Base-by-base conservation (phyloP, 1,140 invertebrate species). In the Spodoptera frugiperda region DNA sequence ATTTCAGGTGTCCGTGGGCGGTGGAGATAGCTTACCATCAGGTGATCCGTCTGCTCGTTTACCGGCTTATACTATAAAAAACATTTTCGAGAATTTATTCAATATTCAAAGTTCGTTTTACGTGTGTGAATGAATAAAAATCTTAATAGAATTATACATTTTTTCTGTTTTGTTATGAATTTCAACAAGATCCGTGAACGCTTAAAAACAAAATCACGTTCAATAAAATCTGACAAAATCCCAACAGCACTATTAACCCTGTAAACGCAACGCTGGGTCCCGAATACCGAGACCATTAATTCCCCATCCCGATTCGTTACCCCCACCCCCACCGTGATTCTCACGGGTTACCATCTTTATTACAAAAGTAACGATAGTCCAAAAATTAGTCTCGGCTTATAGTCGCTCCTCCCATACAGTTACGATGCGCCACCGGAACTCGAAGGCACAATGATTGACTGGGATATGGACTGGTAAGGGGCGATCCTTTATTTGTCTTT, bases 381-480 rank as follows among this genome's bases (percentile, higher is more conserved):
- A 67, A 12, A 12, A 19, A 67, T 67, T 67, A 67, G 63, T 67
- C 44, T 48, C 63, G 63, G 30, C 63, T 21, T 4, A 11, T 25
- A 8, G 10, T 63, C 15, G 59, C 63, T 19, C 63, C 63, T n/a
- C 63, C 63, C 63, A 67, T 12, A 12, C 63, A 48, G 25, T 67
- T 67, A 67, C 19, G 44, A 21, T 8, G 30, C 59, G 11, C 17
- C 63, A n/a, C 63, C 63, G 63, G 63, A 67, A 67, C 63, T 21
- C 11, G 48, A 67, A 17, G 44, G 63, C 63, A 67, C 17, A 67
- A 67, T 67, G 88, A 92, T 90, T 88, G 88, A 90, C 88, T 89
- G 82, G 65, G 80, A 84, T 87, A 87, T 88, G 76, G 77, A 82
- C 57, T 77, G 59, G 79, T 77, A 78, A 21, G 30, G 39, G 39